phyloP scores from a whole-genome alignment of 2,113 vertebrate genomes.

The Tympanuchus pallidicinctus region DNA sequence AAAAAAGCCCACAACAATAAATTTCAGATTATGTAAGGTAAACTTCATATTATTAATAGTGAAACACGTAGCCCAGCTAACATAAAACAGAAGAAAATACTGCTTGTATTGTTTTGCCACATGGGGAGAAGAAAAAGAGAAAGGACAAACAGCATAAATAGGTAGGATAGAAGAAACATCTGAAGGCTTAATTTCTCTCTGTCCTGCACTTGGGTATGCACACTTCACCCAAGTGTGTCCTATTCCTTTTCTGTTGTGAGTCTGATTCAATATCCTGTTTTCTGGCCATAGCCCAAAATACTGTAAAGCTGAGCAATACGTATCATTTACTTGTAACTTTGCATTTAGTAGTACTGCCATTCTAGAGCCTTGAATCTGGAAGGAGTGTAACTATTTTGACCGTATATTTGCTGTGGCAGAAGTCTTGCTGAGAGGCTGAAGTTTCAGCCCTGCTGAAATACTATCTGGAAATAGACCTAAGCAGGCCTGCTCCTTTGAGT shows the following conservation, averaged over 20 bases:
- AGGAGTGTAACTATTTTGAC: not conserved
- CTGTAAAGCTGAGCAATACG: not conserved
- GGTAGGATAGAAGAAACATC: not conserved
- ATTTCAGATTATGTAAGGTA: not conserved
- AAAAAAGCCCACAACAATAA: not conserved
- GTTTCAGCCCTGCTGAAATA: not conserved
- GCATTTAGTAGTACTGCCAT: not conserved
- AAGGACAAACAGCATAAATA: slow-evolving; percentile 21
- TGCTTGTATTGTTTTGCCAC: not conserved
- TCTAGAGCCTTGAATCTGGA: not conserved
- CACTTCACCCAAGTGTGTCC: not conserved
- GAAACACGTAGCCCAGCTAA: not conserved
- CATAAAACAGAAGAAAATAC: not conserved
- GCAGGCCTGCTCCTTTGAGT: not conserved
- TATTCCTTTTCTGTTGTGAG: not conserved
- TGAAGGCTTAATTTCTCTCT: not conserved
- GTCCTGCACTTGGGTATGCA: not conserved
- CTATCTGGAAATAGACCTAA: not conserved
- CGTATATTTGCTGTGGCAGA: not conserved
- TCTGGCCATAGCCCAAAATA: not conserved
- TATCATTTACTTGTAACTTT: not conserved
- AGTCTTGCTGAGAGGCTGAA: not conserved
- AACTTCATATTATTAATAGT: slow-evolving; percentile 25
- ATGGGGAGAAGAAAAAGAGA: not conserved
- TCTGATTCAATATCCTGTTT: not conserved